Evolutionary conservation across 2,113 vertebrate species (phyloP), one percentile per base, ranked within the genome.

Genomic region (Xiphophorus hellerii): DNA sequence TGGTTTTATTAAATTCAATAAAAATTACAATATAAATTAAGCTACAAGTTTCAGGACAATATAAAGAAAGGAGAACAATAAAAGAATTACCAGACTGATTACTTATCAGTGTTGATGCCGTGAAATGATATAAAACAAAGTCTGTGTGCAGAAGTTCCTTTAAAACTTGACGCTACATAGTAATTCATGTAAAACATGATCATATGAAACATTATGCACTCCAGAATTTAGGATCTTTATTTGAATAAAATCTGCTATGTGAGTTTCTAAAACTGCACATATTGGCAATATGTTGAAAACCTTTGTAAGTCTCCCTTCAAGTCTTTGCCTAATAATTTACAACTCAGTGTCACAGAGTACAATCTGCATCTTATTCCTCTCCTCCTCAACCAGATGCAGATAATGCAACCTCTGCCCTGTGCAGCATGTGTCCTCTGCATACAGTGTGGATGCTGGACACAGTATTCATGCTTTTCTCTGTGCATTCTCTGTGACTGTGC

Each of bases 401-500:
- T 63, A 65, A 35, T 51, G 68, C 67, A 30, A 22, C 62, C 25
- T 25, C 25, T 33, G 48, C 3, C 7, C 33, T 3, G 27, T 8
- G 20, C 27, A 61, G 31, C 33, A 33, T 3, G 35, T 12, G 27
- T 27, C 76, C 42, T 9, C 29, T 17, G 31, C 27, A 28, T 66
- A 62, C 20, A n/a, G 44, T 48, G 44, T 48, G 44, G 30, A 65
- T 9, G 64, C 70, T 82, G 70, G 69, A 66, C 69, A 35, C 69
- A 76, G 64, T 62, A 80, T 87, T 86, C 82, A 67, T 42, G 74
- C 75, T 85, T 80, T 28, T 28, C 28, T 28, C 28, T 28, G 28
- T 28, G 28, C 28, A 28, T 28, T 28, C 28, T 28, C 28, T 81
- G 87, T 87, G 81, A 93, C 91, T 82, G 71, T 76, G 88, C 85